Percentiles rank a stretch among this genome's conserved stretches.
phyloP scores from a whole-genome alignment of 2,113 vertebrate genomes.

The Syrrhaptes paradoxus region DNA sequence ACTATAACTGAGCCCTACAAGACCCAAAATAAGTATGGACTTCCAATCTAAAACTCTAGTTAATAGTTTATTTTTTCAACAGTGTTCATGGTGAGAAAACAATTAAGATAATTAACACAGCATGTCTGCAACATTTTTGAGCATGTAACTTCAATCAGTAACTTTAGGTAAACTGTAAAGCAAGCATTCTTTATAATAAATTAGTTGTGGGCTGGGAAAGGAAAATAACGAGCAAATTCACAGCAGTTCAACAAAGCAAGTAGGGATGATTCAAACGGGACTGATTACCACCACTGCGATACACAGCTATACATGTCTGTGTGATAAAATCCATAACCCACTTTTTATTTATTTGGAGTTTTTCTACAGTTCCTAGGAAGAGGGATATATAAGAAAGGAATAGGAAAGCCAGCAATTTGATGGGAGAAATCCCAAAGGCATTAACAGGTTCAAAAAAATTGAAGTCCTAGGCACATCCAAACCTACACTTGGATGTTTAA shows the following conservation, averaged over 20 bases:
- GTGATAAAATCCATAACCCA: neutral
- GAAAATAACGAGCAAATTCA: neutral
- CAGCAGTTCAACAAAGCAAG: neutral
- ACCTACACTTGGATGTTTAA: neutral
- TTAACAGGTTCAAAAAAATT: neutral
- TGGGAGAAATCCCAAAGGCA: neutral
- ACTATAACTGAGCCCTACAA: neutral
- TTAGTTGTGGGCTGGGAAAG: neutral
- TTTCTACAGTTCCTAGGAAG: neutral
- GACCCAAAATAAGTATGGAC: neutral
- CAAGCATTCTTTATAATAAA: neutral
- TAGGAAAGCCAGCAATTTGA: neutral
- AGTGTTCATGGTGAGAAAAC: neutral
- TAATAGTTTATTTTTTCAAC: neutral
- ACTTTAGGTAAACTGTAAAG: neutral
- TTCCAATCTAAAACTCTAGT: neutral
- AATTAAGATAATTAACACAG: neutral
- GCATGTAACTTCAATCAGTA: neutral
- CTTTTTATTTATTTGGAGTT: neutral
- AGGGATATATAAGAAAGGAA: neutral
- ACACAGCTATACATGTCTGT: fast-evolving
- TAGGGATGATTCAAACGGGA: neutral
- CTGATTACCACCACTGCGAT: neutral
- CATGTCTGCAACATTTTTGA: neutral
- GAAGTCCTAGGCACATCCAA: neutral